A percentile compares a stretch with the other conserved stretches of the same genome.
phyloP scores from a whole-genome alignment of 2,888 invertebrate species.

The Harpalus rufipes region DNA sequence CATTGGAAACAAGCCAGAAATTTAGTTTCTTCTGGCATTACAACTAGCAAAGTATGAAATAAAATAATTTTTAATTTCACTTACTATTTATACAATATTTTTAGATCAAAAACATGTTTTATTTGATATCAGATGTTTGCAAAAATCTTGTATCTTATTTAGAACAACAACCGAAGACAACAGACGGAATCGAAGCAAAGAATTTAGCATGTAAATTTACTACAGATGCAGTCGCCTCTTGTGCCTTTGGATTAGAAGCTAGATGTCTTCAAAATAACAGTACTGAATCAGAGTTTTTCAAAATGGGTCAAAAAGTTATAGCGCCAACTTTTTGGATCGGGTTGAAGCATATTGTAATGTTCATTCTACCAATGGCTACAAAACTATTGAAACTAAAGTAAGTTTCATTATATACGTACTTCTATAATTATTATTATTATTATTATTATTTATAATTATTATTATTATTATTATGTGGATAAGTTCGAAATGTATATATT shows the following conservation, averaged over 20 bases:
- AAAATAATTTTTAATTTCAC: no score
- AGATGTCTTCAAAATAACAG: conserved; percentile 72
- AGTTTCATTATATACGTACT: not conserved
- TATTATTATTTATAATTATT: no score
- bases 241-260: conserved; percentile 75
- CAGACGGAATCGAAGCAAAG: conserved; percentile 73
- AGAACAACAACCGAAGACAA: conserved; percentile 71
- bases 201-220: conserved; percentile 71
- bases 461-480: no score
- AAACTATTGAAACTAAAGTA: conserved; percentile 27
- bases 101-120: conserved; percentile 76
- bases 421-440: no score
- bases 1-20: conserved; percentile 77
- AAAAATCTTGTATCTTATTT: conserved; percentile 75
- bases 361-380: conserved; percentile 72
- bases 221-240: conserved; percentile 75
- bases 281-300: conserved; percentile 71
- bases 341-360: conserved; percentile 69
- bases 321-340: conserved; percentile 70
- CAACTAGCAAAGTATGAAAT: conserved; percentile 74
- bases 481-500: no score
- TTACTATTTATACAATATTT: not conserved
- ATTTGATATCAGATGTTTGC: conserved; percentile 76
- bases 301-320: conserved; percentile 72
- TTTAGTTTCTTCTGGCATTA: conserved; percentile 77